These are phyloP conservation scores for Tympanoctomys barrerae DNA, from an alignment of 2,797 vertebrate genomes.

Conservation along the genomic window DNA sequence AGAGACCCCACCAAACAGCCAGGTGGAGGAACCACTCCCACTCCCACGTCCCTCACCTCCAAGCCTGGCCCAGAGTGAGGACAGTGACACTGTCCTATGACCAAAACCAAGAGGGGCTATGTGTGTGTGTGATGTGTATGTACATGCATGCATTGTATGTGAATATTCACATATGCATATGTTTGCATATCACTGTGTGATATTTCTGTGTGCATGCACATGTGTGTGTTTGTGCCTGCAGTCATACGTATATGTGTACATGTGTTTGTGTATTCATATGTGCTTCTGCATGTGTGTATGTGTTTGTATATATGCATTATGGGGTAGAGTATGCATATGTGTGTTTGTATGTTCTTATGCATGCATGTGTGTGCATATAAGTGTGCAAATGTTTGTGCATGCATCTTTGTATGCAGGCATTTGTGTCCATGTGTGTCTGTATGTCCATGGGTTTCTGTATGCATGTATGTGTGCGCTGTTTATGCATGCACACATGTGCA, in stretches of 20 bases:
- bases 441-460: not conserved
- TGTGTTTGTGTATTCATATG: fast-evolving
- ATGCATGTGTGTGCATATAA: not conserved
- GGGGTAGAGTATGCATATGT: no score
- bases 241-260: not conserved
- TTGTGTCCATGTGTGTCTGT: not conserved
- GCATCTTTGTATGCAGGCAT: not conserved
- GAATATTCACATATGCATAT: no score
- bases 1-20: no score
- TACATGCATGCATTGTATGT: no score
- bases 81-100: not conserved
- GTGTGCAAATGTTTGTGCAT: not conserved
- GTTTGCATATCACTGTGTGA: not conserved
- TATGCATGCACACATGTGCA: not conserved
- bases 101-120: not conserved
- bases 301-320: not conserved
- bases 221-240: not conserved
- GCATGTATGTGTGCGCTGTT: not conserved
- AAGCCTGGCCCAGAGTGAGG: not conserved
- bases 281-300: not conserved
- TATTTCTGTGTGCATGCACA: not conserved
- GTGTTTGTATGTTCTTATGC: not conserved
- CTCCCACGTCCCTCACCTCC: not conserved
- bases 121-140: not conserved
- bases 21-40: not conserved